Conservation (phyloP, 2,888 invertebrate species). For the Cryptus viduatorius region DNA sequence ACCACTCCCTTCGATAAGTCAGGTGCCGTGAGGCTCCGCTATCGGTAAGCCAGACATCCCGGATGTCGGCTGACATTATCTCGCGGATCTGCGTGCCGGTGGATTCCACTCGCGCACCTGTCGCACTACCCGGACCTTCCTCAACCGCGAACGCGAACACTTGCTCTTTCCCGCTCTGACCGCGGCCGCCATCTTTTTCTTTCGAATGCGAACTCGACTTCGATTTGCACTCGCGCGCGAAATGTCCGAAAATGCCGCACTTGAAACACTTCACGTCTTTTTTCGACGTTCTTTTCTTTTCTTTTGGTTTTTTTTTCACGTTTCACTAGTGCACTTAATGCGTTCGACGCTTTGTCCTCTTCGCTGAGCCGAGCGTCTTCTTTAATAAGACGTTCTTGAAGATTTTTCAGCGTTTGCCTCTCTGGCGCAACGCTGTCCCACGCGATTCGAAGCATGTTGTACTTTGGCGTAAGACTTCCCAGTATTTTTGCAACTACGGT, state of each 20-base stretch:
- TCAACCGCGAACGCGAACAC: constrained; percentile 21
- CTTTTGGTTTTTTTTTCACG: background rate
- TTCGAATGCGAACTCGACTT: background rate
- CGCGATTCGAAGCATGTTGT: constrained; percentile 22
- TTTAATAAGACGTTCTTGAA: constrained; percentile 57
- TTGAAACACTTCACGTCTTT: background rate
- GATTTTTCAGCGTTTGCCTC: constrained; percentile 45
- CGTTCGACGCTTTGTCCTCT: background rate
- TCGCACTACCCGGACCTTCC: background rate
- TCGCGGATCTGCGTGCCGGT: constrained; percentile 23
- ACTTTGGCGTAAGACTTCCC: constrained; percentile 60
- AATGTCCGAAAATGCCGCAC: background rate
- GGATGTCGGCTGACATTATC: constrained; percentile 16
- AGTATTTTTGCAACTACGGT: constrained; percentile 56
- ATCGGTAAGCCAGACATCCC: constrained; percentile 57
- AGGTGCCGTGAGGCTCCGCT: constrained; percentile 63
- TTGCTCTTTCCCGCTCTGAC: constrained; percentile 11
- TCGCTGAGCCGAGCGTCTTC: constrained; percentile 42
- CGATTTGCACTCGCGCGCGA: background rate
- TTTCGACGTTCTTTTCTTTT: background rate
- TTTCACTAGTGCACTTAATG: background rate
- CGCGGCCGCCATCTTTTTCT: constrained; percentile 21
- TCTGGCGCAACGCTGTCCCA: constrained; percentile 21
- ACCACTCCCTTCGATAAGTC: constrained; percentile 57
- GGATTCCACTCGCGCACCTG: constrained; percentile 2